phyloP scores from a whole-genome alignment of 2,888 invertebrate genomes.

The Chydorus sphaericus region DNA sequence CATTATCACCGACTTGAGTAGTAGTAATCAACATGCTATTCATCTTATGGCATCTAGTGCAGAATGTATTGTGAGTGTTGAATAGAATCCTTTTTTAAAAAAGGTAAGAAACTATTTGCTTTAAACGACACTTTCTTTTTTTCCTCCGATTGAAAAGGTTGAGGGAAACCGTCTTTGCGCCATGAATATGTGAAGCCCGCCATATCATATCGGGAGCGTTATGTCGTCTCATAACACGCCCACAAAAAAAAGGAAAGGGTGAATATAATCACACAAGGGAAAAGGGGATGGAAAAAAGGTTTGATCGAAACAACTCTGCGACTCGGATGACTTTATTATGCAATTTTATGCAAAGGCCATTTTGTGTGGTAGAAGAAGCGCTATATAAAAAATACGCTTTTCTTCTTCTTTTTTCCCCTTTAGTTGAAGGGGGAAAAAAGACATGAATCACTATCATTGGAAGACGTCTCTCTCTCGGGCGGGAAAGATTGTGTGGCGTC shows the following conservation, averaged over 20 bases:
- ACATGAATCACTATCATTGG: constrained; percentile 7
- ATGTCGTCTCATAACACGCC: too few relatives aligned
- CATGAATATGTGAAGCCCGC: neutral
- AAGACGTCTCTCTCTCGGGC: neutral
- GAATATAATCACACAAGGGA: neutral
- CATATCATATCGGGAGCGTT: neutral
- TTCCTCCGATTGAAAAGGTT: too few relatives aligned
- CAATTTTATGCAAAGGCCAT: constrained; percentile 16
- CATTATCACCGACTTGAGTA: too few relatives aligned
- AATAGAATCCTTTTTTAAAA: too few relatives aligned
- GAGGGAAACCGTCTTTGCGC: too few relatives aligned
- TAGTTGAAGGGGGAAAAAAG: neutral
- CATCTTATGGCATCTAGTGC: too few relatives aligned
- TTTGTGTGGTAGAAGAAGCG: neutral
- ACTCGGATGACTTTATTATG: constrained; percentile 14
- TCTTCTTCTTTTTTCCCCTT: neutral
- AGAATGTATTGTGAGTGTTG: too few relatives aligned
- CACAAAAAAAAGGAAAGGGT: neutral
- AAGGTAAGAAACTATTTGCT: too few relatives aligned
- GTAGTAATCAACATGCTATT: too few relatives aligned
- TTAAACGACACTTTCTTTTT: too few relatives aligned
- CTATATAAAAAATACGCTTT: constrained; percentile 1
- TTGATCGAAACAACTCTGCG: constrained; percentile 4
- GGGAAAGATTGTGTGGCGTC: neutral
- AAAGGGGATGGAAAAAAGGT: neutral